Conservation (phyloP, 2,797 vertebrate species). For the Merluccius polli region DNA sequence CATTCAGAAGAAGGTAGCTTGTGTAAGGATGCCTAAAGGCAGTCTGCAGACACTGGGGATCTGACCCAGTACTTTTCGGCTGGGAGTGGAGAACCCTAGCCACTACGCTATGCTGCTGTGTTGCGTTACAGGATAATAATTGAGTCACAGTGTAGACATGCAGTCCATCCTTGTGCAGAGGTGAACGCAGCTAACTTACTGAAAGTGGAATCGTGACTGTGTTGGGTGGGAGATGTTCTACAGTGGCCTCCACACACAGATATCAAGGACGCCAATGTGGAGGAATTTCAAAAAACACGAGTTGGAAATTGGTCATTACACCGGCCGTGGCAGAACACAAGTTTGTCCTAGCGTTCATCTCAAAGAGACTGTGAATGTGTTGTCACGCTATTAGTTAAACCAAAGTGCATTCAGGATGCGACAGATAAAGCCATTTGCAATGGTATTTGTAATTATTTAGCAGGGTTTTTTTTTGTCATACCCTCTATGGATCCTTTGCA, state of each 20-base stretch:
- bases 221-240: too few species aligned
- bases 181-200: background rate
- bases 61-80: background rate
- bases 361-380: background rate
- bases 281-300: background rate
- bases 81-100: background rate
- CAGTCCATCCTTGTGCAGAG: background rate
- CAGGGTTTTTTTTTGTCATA: background rate
- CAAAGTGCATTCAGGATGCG: background rate
- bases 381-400: background rate
- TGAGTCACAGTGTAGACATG: background rate
- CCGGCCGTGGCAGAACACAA: background rate
- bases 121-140: background rate
- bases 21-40: background rate
- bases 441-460: too few species aligned
- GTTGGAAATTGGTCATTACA: background rate
- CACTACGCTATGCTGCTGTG: background rate
- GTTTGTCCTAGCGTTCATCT: background rate
- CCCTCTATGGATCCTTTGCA: background rate
- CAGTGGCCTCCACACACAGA: too few species aligned
- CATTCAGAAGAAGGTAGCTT: background rate
- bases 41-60: background rate
- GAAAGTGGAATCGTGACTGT: background rate
- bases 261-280: too few species aligned
- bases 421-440: background rate